A percentile compares a stretch with the other conserved stretches of the same genome.
phyloP scores from a whole-genome alignment of 2,888 invertebrate genomes.

The Ichneumon xanthorius region DNA sequence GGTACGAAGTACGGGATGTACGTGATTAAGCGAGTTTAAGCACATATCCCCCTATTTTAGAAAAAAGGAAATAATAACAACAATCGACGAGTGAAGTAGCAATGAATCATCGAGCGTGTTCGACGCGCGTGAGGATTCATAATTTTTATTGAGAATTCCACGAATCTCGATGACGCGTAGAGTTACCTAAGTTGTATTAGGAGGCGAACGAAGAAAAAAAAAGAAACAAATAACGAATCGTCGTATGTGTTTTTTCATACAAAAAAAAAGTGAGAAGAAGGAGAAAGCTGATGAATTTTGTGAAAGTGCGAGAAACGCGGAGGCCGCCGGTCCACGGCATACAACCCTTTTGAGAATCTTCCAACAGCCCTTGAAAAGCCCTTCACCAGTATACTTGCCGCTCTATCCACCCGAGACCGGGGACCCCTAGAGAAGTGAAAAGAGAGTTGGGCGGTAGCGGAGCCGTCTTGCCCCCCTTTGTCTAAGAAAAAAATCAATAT shows the following conservation, averaged over 20 bases:
- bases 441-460: slow-evolving; percentile 44
- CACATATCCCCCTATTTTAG: slow-evolving; percentile 74
- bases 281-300: slow-evolving; percentile 32
- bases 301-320: slow-evolving; percentile 27
- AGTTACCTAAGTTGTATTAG: slow-evolving; percentile 52
- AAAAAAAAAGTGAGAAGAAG: not conserved
- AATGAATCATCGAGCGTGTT: slow-evolving; percentile 1
- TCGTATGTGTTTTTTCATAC: slow-evolving; percentile 40
- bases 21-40: slow-evolving; percentile 70
- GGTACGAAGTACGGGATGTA: slow-evolving; percentile 66
- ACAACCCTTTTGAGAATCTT: slow-evolving; percentile 37
- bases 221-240: slow-evolving; percentile 12
- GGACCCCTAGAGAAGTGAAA: slow-evolving; percentile 57
- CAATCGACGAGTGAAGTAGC: slow-evolving; percentile 9
- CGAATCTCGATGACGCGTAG: slow-evolving; percentile 44
- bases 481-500: slow-evolving; percentile 66
- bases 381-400: slow-evolving; percentile 21
- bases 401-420: slow-evolving; percentile 57
- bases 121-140: not conserved
- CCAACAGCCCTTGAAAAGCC: slow-evolving; percentile 39
- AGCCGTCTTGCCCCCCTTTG: slow-evolving; percentile 56
- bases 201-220: slow-evolving; percentile 15
- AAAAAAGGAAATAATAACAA: slow-evolving; percentile 8
- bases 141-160: slow-evolving; percentile 35
- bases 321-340: slow-evolving; percentile 43